These are phyloP conservation scores for Drosophila quadrilineata DNA, from an alignment of 1,140 invertebrate genomes.

Conservation along the genomic window DNA sequence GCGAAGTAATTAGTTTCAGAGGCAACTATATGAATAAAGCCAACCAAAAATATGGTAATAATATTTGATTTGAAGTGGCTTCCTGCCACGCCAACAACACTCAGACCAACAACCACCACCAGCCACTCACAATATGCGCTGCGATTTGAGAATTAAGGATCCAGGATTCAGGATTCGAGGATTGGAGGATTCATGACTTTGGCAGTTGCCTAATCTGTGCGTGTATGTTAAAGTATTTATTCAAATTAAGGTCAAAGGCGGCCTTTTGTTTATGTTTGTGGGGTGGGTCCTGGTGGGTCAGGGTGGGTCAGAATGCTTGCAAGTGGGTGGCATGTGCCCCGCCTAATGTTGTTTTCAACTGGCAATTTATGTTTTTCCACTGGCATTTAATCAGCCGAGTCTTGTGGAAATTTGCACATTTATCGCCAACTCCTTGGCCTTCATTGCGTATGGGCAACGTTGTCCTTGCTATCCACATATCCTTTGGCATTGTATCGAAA, in stretches of 20 bases:
- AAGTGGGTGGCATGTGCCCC: constrained; percentile 7
- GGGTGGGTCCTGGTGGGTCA: too few species aligned
- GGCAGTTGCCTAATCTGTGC: constrained; percentile 48
- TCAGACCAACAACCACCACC: not conserved
- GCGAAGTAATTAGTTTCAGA: constrained; percentile 72
- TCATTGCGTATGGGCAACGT: constrained; percentile 2
- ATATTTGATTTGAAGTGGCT: constrained; percentile 49
- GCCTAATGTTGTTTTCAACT: constrained; percentile 43
- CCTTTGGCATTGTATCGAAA: constrained; percentile 64
- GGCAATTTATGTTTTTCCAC: constrained; percentile 62
- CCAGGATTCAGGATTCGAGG: too few species aligned
- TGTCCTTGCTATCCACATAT: constrained; percentile 28
- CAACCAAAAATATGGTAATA: constrained; percentile 36
- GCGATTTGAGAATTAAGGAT: too few species aligned
- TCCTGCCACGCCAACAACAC: constrained; percentile 17
- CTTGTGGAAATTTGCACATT: constrained; percentile 58
- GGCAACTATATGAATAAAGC: constrained; percentile 12
- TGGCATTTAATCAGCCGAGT: constrained; percentile 60
- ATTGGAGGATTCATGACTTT: constrained; percentile 17
- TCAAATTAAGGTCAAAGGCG: constrained; percentile 73
- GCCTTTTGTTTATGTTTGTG: not conserved
- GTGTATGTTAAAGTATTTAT: constrained; percentile 42
- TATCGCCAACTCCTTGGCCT: constrained; percentile 47
- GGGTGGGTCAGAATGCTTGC: not conserved
- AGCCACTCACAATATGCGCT: too few species aligned